Evolutionary conservation across 2,888 invertebrate genomes (phyloP).

Genomic region (Escarpia spicata): DNA sequence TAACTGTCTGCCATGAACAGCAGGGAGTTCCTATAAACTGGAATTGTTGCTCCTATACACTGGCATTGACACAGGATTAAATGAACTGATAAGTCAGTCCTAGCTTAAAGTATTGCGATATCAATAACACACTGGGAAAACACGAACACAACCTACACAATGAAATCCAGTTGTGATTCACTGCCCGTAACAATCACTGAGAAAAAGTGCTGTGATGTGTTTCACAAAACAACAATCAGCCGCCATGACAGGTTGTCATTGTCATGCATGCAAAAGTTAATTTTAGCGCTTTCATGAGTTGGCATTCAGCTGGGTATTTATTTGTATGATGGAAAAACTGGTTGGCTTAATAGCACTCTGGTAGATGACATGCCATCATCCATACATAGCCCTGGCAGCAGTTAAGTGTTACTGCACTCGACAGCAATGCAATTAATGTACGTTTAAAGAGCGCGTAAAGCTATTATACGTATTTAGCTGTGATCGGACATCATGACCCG

Average conservation of each 20-base stretch:
- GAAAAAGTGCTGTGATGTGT: background rate
- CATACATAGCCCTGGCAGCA: background rate
- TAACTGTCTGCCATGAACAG: background rate
- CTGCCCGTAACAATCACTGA: background rate
- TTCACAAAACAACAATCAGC: background rate
- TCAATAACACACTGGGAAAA: background rate
- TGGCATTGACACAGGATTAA: background rate
- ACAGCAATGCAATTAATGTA: background rate
- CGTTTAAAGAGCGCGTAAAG: background rate
- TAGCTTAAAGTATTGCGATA: background rate
- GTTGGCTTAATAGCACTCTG: background rate
- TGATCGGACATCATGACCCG: background rate
- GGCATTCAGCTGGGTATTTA: background rate
- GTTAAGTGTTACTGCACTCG: background rate
- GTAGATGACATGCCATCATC: constrained; percentile 3
- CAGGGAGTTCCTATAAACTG: background rate
- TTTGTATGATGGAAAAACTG: background rate
- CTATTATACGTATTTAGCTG: background rate
- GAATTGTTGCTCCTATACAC: background rate
- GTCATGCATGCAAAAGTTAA: background rate
- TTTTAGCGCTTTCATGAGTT: background rate
- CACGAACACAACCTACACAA: background rate
- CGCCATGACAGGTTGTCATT: background rate
- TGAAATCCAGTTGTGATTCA: background rate
- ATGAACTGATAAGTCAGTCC: background rate